Evolutionary conservation across 1,140 invertebrate species (phyloP), one percentile per base, ranked within the genome.

Genomic region (Rhagoletis pomonella): DNA sequence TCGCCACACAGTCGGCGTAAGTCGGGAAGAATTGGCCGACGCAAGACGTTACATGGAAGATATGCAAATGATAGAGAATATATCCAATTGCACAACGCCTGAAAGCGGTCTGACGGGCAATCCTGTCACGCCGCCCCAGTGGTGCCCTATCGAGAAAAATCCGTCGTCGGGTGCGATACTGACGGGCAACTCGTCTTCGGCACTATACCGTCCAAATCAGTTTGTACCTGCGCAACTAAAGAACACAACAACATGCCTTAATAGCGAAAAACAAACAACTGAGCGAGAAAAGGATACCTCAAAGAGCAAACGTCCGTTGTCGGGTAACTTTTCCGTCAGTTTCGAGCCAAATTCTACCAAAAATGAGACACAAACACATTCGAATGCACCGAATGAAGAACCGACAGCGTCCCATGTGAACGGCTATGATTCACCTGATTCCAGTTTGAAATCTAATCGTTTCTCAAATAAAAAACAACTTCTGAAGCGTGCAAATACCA

Each of bases 401-500:
- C 44, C 65, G 62, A 62, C 12, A 39, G 39, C 62, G 7, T 88
- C 9, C 7, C 59, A 85, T 14, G 3, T 12, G 47, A 44, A 60
- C 19, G 77, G 77, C 7, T 65, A 64, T 64, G 58, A 47, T 58
- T 73, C 85, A 1, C 64, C 86, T 1, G 86, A 88, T 39, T 50
- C 77, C 60, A 42, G 14, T 14, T 77, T 58, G n/a, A 87, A 86
- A 55, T 86, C 58, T 5, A 67, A 67, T 62, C 94, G 96, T 88
- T 96, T 96, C 88, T 94, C 93, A 58, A 95, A 93, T 60, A 97
- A 96, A 89, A 97, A 96, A 90, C 94, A 95, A 4, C 95, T 96
- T 89, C 97, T 97, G 95, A 97, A 97, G 93, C 94, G 97, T 42
- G 97, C 97, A 0, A 98, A 98, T 88, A 98, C 97, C 2, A 97